These are phyloP conservation scores for Zhengitettix transpicula DNA, from an alignment of 2,888 invertebrate species.

Conservation along the genomic window DNA sequence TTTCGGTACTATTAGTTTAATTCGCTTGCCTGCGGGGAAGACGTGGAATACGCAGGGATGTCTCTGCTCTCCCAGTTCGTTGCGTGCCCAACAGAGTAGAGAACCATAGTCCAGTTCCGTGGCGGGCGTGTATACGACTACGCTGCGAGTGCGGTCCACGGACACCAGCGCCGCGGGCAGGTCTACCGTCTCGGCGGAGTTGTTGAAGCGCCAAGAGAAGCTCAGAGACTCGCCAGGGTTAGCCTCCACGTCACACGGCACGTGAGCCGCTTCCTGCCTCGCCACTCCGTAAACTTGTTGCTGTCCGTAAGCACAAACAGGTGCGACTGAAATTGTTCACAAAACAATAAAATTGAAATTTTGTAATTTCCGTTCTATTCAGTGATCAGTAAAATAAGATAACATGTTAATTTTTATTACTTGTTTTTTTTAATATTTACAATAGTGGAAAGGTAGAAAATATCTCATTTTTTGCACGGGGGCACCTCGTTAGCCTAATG, in stretches of 20 bases:
- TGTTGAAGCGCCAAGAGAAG: constrained; percentile 64
- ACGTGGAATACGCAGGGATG: constrained; percentile 58
- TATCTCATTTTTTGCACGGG: no score
- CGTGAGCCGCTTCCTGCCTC: constrained; percentile 46
- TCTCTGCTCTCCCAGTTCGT: constrained; percentile 52
- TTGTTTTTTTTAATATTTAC: no score
- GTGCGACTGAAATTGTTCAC: constrained; percentile 25
- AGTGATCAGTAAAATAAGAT: no score
- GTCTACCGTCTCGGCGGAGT: constrained; percentile 50
- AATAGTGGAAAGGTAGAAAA: no score
- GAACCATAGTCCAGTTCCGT: constrained; percentile 51
- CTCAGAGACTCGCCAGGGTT: constrained; percentile 44
- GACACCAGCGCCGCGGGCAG: constrained; percentile 43
- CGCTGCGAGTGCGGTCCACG: constrained; percentile 43
- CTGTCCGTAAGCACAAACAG: constrained; percentile 53
- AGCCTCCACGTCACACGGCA: constrained; percentile 46
- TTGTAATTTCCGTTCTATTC: no score
- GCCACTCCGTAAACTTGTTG: constrained; percentile 54
- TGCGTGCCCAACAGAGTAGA: constrained; percentile 54
- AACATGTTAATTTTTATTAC: no score
- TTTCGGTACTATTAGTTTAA: no score
- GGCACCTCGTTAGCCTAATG: no score
- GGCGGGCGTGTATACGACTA: constrained; percentile 52
- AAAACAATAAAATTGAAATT: no score
- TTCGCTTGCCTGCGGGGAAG: constrained; percentile 52